Evolutionary conservation across 2,797 vertebrate species (phyloP), one percentile per base, ranked within the genome.

Genomic region (Mus caroli): DNA sequence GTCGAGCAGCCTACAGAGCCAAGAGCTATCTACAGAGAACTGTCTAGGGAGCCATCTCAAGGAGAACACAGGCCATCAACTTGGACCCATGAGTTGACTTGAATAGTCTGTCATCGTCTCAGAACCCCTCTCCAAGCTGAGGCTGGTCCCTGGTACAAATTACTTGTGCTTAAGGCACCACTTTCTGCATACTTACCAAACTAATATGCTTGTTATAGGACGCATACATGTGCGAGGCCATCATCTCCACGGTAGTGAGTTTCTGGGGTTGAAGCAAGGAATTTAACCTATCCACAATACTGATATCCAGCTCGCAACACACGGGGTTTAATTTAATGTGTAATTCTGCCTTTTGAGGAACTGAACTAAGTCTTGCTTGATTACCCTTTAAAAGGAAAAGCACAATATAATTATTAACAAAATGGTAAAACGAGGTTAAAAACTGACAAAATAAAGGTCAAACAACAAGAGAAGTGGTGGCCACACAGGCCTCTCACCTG

Each of bases 221-320:
- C 6, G 99, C 99, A 95, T 99, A 99, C 99, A 99, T 99, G 96
- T 99, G 99, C n/a, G 99, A 99, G 20, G 99, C 99, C 99, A 99
- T 99, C 99, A 99, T 99, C 97, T 99, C 99, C 3, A 99, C 99
- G 17, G 99, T 99, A 73, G 98, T 99, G 94, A 99, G 98, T 97
- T 99, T 99, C 97, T 99, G 99, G 9, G 99, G 99, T 82, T 99
- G 99, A 92, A 99, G 99, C 87, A 99, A 98, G 2, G 99, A 99
- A 98, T 99, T 99, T 85, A 99, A 99, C 91, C 99, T 99, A 98
- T 99, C 99, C 77, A 99, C 99, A 67, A 99, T 99, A 98, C 99
- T 99, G 97, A 99, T 99, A 97, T 99, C 99, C 97, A 99, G 98
- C 97, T 99, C 99, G 56, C 99, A 99, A 95, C 98, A 99, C 17